Percentiles rank a stretch among this genome's conserved stretches.
These are phyloP conservation scores for Azorinus chamasolen DNA, from an alignment of 2,888 invertebrate species.

Conservation along the genomic window DNA sequence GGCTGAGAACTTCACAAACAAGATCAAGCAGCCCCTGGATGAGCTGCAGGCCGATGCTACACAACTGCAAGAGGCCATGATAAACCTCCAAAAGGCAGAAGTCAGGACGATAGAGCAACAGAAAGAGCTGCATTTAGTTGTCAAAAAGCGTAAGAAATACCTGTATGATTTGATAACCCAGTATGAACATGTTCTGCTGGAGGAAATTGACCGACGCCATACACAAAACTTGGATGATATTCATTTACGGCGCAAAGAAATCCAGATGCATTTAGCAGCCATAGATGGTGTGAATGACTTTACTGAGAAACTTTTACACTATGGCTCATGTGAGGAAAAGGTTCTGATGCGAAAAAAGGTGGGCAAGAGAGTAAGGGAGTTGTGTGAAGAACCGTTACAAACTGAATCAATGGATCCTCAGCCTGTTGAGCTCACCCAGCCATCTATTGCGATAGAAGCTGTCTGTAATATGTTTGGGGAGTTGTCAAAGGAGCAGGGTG, in stretches of 20 bases:
- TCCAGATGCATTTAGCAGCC: slow-evolving; percentile 74
- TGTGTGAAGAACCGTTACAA: slow-evolving; percentile 75
- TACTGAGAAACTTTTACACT: slow-evolving; percentile 78
- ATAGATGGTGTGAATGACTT: slow-evolving; percentile 78
- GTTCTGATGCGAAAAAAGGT: slow-evolving; percentile 79
- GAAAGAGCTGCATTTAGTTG: slow-evolving; percentile 64
- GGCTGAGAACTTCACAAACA: slow-evolving; percentile 78
- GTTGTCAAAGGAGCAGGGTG: slow-evolving; percentile 40
- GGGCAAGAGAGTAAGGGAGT: slow-evolving; percentile 75
- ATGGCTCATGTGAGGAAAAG: slow-evolving; percentile 81
- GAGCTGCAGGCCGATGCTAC: slow-evolving; percentile 70
- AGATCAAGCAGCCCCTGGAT: slow-evolving; percentile 73
- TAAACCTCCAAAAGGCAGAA: slow-evolving; percentile 67
- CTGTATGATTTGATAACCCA: slow-evolving; percentile 75
- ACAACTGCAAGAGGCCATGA: slow-evolving; percentile 64
- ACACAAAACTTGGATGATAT: slow-evolving; percentile 70
- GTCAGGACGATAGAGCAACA: slow-evolving; percentile 64
- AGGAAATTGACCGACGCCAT: slow-evolving; percentile 74
- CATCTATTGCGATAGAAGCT: slow-evolving; percentile 74
- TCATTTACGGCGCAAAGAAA: slow-evolving; percentile 62
- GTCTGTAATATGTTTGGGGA: slow-evolving; percentile 81
- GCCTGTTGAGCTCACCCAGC: slow-evolving; percentile 68
- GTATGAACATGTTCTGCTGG: slow-evolving; percentile 75
- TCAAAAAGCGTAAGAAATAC: slow-evolving; percentile 71
- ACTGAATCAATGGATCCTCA: slow-evolving; percentile 57